phyloP scores from a whole-genome alignment of 2,888 invertebrate species.

The Drosophila gaucha region DNA sequence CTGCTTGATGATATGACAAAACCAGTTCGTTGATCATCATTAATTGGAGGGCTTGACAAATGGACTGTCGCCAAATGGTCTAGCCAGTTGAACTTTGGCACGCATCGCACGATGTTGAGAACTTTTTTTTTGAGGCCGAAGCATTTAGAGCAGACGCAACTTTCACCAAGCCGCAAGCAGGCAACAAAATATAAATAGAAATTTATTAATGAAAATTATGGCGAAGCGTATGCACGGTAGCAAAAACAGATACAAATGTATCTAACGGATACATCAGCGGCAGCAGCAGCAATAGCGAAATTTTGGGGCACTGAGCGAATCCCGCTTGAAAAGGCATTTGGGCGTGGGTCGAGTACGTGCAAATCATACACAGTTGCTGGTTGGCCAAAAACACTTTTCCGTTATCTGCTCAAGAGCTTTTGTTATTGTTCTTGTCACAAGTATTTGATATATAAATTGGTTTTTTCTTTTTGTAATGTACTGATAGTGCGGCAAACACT shows the following conservation, averaged over 20 bases:
- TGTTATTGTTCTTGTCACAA: slow-evolving; percentile 27
- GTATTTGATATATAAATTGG: slow-evolving; percentile 10
- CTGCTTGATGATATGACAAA: background rate
- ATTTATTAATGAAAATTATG: slow-evolving; percentile 44
- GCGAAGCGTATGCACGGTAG: slow-evolving; percentile 13
- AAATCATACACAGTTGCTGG: slow-evolving; percentile 23
- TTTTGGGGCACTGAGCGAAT: slow-evolving; percentile 22
- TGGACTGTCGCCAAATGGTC: slow-evolving; percentile 29
- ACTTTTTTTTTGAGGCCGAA: too few species aligned
- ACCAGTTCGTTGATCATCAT: slow-evolving; percentile 9
- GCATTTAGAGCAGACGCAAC: slow-evolving; percentile 18
- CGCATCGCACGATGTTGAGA: slow-evolving; percentile 31
- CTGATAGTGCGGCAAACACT: slow-evolving; percentile 38
- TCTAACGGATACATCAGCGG: slow-evolving; percentile 20
- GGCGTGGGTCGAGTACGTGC: slow-evolving; percentile 61
- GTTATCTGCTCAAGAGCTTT: slow-evolving; percentile 43
- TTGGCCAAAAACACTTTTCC: slow-evolving; percentile 28
- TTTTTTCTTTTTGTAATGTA: slow-evolving; percentile 13
- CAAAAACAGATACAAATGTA: slow-evolving; percentile 47
- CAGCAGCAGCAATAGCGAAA: slow-evolving; percentile 15
- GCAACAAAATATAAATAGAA: slow-evolving; percentile 38
- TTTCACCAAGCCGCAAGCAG: slow-evolving; percentile 37
- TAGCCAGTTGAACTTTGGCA: slow-evolving; percentile 55
- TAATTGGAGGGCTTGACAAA: slow-evolving; percentile 25
- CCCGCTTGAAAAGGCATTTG: slow-evolving; percentile 42